phyloP scores from a whole-genome alignment of 2,888 invertebrate genomes.

The Keiferia lycopersicella region DNA sequence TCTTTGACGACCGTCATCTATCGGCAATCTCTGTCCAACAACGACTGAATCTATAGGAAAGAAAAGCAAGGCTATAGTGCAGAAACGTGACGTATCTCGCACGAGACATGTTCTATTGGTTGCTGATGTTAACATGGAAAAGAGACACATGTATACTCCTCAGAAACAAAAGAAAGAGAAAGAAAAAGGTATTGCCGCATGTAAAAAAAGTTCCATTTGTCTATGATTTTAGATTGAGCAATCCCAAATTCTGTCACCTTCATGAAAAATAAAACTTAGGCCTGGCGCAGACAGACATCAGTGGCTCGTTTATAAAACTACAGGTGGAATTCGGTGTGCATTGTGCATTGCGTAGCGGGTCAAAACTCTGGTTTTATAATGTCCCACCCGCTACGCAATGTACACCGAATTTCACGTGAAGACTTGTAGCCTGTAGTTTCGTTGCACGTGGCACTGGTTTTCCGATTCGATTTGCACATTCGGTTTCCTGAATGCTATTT shows the following conservation, averaged over 20 bases:
- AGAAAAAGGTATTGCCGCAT: slow-evolving; percentile 4
- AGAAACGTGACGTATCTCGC: slow-evolving; percentile 1
- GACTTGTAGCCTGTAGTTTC: too few species aligned
- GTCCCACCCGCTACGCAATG: too few species aligned
- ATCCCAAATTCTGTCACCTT: background rate
- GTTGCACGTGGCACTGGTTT: too few species aligned
- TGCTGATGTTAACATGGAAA: background rate
- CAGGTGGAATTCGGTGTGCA: too few species aligned
- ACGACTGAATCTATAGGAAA: background rate
- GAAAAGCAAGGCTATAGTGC: slow-evolving; percentile 13
- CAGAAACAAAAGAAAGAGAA: background rate
- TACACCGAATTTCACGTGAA: too few species aligned
- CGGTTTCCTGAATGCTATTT: too few species aligned
- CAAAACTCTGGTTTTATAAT: too few species aligned
- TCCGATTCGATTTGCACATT: too few species aligned
- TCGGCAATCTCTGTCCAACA: slow-evolving; percentile 23
- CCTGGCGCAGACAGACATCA: too few species aligned
- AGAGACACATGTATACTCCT: background rate
- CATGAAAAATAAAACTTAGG: too few species aligned
- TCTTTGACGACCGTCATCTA: slow-evolving; percentile 22
- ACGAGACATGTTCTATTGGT: slow-evolving; percentile 3
- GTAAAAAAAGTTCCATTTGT: background rate
- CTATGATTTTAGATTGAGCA: slow-evolving; percentile 20
- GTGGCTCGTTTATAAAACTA: too few species aligned
- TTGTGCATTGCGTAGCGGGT: too few species aligned